Evolutionary conservation across 2,797 vertebrate species (phyloP).

Genomic region (Myotis planiceps): DNA sequence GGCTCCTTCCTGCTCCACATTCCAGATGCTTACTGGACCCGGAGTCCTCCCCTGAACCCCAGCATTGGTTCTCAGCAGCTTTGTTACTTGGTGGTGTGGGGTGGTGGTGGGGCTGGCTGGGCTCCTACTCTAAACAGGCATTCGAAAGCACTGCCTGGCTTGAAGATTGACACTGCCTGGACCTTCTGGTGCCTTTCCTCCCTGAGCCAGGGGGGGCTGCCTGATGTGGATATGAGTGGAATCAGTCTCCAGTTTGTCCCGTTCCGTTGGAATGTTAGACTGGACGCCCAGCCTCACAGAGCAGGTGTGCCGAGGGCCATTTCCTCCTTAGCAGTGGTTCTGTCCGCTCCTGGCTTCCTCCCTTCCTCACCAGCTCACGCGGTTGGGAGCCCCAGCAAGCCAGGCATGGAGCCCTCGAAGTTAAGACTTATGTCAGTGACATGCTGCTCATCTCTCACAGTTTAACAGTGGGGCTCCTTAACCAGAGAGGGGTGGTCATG

Average conservation of each 20-base stretch:
- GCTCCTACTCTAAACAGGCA: neutral
- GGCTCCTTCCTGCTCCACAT: neutral
- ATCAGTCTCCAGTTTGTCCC: neutral
- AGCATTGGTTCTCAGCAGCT: neutral
- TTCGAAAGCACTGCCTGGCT: neutral
- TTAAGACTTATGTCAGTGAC: neutral
- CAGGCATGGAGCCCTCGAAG: neutral
- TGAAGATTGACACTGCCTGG: neutral
- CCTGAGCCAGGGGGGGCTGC: neutral
- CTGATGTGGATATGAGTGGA: neutral
- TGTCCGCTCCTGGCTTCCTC: neutral
- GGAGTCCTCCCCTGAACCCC: neutral
- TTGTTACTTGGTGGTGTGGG: neutral
- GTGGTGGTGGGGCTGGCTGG: neutral
- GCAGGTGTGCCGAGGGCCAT: neutral
- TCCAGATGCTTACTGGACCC: neutral
- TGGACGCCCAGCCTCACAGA: neutral
- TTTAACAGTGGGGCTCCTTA: neutral
- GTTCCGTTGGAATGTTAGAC: neutral
- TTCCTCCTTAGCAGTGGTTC: neutral
- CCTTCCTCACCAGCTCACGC: neutral
- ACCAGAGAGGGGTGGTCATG: neutral
- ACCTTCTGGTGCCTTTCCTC: neutral
- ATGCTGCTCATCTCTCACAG: neutral
- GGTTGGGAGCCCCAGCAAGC: neutral